Evolutionary conservation across 1,140 invertebrate genomes (phyloP).

Genomic region (Sinonovacula constricta): DNA sequence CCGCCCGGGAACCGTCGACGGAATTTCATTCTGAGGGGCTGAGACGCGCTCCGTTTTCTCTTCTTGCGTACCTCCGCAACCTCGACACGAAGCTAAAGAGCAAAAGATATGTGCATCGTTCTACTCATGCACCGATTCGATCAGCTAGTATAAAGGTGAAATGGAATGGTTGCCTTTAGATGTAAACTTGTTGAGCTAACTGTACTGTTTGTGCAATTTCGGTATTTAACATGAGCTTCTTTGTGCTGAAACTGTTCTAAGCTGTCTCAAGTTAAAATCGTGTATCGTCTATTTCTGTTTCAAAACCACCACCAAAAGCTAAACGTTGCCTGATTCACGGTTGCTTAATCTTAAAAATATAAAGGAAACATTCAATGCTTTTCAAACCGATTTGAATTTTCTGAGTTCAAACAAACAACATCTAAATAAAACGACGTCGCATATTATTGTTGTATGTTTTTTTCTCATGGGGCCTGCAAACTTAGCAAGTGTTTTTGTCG

Average conservation of each 20-base stretch:
- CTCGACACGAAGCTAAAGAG: slow-evolving; percentile 29
- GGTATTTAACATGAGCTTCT: neutral
- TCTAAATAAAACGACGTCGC: too few relatives aligned
- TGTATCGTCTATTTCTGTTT: too few relatives aligned
- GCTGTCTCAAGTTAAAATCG: too few relatives aligned
- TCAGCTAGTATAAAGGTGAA: slow-evolving; percentile 38
- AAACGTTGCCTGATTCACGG: neutral
- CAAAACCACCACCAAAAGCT: too few relatives aligned
- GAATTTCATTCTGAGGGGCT: slow-evolving; percentile 34
- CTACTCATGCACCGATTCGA: slow-evolving; percentile 27
- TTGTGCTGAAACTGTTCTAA: neutral
- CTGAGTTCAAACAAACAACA: too few relatives aligned
- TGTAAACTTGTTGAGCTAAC: neutral
- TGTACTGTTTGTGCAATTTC: neutral
- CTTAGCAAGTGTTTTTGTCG: neutral
- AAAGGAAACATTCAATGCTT: slow-evolving; percentile 6
- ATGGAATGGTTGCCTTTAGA: slow-evolving; percentile 13
- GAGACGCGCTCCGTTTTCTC: slow-evolving; percentile 49
- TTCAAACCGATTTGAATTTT: neutral
- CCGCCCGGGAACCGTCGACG: slow-evolving; percentile 30
- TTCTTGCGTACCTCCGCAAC: slow-evolving; percentile 49
- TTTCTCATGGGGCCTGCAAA: slow-evolving; percentile 49
- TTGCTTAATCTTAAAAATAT: too few relatives aligned
- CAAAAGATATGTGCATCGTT: slow-evolving; percentile 18
- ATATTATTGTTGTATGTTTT: slow-evolving; percentile 44